Evolutionary conservation across 2,888 invertebrate species (phyloP).

Genomic region (Furcula furcula): DNA sequence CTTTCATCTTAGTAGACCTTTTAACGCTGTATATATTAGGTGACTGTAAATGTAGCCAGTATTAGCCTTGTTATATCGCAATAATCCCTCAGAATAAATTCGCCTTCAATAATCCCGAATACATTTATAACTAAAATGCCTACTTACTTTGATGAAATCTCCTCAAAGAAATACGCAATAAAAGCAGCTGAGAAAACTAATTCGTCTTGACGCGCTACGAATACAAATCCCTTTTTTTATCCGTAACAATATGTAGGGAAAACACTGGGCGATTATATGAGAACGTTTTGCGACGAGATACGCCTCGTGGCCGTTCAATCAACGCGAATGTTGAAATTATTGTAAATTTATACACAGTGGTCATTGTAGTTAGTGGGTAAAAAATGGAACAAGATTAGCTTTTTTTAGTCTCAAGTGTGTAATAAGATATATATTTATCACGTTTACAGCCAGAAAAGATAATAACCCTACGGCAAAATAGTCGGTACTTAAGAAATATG

Average conservation of each 20-base stretch:
- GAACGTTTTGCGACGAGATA: not conserved
- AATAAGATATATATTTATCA: too few relatives aligned
- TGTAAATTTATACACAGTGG: not conserved
- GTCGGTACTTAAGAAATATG: too few relatives aligned
- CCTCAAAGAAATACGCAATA: constrained; percentile 4
- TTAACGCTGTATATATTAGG: too few relatives aligned
- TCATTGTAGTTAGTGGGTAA: not conserved
- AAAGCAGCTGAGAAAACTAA: constrained; percentile 18
- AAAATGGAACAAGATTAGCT: too few relatives aligned
- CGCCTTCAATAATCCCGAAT: not conserved
- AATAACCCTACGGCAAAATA: too few relatives aligned
- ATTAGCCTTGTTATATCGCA: too few relatives aligned
- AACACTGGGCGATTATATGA: not conserved
- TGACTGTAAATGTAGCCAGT: too few relatives aligned
- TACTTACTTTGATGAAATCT: constrained; percentile 16
- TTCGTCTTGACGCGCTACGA: constrained; percentile 15
- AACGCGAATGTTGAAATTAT: not conserved
- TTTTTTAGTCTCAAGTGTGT: too few relatives aligned
- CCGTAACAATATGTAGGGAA: not conserved
- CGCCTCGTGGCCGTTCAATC: not conserved
- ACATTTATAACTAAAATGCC: not conserved
- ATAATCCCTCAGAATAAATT: not conserved
- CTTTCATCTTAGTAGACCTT: too few relatives aligned
- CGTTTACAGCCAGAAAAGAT: too few relatives aligned
- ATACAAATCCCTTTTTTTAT: constrained; percentile 11